Evolutionary conservation across 2,888 invertebrate species (phyloP).

Genomic region (Cantharis flavilabris): DNA sequence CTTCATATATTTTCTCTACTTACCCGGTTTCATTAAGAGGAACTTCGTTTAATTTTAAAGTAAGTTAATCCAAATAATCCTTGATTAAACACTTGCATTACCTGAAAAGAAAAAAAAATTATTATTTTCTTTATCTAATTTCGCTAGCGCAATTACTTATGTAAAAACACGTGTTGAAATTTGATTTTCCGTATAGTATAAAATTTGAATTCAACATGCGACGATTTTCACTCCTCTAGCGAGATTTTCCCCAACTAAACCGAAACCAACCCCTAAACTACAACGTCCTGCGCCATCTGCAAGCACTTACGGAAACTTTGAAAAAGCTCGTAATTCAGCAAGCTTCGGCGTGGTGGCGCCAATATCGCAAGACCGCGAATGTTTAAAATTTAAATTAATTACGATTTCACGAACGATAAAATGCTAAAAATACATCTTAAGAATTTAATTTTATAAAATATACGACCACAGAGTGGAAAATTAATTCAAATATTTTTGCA

Average conservation of each 20-base stretch:
- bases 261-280: constrained; percentile 26
- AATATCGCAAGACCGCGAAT: constrained; percentile 2
- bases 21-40: not conserved
- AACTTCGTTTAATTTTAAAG: not conserved
- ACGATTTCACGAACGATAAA: not conserved
- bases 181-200: constrained; percentile 4
- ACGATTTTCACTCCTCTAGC: constrained; percentile 23
- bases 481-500: not conserved
- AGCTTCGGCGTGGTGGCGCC: constrained; percentile 32
- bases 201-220: constrained; percentile 17
- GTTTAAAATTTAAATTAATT: constrained; percentile 1
- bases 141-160: not conserved
- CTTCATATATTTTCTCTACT: not conserved
- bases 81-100: constrained; percentile 1
- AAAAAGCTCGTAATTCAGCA: constrained; percentile 30
- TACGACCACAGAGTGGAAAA: not conserved
- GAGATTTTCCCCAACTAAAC: constrained; percentile 8
- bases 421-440: not conserved
- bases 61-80: not conserved
- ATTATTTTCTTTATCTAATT: not conserved
- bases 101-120: not conserved
- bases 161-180: not conserved
- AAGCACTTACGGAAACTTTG: constrained; percentile 27
- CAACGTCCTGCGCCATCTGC: constrained; percentile 33
- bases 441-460: not conserved